These are phyloP conservation scores for Theropithecus gelada DNA, from an alignment of 2,113 vertebrate genomes.

Conservation along the genomic window DNA sequence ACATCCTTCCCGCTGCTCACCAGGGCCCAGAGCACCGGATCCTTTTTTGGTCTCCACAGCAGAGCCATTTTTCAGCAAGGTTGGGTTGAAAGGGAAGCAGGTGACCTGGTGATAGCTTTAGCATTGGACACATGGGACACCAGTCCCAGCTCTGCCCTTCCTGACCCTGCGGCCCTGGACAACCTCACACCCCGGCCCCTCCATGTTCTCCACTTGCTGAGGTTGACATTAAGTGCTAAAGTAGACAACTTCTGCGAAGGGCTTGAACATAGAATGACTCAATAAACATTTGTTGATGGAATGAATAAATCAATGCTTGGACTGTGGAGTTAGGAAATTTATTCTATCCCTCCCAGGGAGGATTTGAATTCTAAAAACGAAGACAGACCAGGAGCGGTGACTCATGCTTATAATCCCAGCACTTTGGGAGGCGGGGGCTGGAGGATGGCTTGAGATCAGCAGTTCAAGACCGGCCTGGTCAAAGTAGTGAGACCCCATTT, in stretches of 20 bases:
- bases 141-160: not conserved
- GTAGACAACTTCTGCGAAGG: not conserved
- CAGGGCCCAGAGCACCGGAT: not conserved
- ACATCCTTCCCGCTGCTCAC: not conserved
- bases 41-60: not conserved
- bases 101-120: not conserved
- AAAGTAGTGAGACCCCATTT: too few species aligned
- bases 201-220: not conserved
- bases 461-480: too few species aligned
- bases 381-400: too few species aligned
- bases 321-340: not conserved
- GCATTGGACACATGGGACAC: not conserved
- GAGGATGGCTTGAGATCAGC: too few species aligned
- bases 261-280: not conserved
- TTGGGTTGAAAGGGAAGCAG: not conserved
- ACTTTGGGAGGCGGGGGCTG: too few species aligned
- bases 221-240: fast-evolving
- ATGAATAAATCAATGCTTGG: not conserved
- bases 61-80: not conserved
- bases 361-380: not conserved
- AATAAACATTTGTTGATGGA: not conserved
- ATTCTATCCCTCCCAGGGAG: not conserved
- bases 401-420: too few species aligned
- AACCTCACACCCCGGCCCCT: not conserved
- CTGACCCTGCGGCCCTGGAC: not conserved